Percentiles rank a stretch among this genome's conserved stretches.
These are phyloP conservation scores for Drepana falcataria DNA, from an alignment of 2,888 invertebrate species.

Conservation along the genomic window DNA sequence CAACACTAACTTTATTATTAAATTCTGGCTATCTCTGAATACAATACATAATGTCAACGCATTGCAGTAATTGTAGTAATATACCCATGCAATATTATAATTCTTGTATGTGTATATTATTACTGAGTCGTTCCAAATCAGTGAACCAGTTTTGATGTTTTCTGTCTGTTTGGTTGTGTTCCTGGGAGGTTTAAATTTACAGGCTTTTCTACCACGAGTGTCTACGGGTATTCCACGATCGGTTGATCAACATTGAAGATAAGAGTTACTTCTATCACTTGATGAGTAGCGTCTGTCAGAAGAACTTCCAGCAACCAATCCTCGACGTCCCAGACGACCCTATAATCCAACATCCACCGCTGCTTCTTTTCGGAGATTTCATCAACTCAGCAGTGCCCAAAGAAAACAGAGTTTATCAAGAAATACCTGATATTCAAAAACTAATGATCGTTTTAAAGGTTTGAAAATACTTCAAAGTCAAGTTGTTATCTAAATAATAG, in stretches of 20 bases:
- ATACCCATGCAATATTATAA: no score
- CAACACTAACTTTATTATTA: no score
- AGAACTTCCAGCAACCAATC: constrained; percentile 80
- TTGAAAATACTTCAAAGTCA: neutral
- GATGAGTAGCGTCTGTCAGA: constrained; percentile 82
- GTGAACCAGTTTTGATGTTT: no score
- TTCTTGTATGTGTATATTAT: no score
- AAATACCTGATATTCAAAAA: constrained; percentile 86
- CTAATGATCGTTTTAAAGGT: constrained; percentile 85
- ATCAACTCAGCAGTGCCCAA: constrained; percentile 85
- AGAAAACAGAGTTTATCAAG: constrained; percentile 88
- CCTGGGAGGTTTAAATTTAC: constrained; percentile 14
- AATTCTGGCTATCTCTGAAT: no score
- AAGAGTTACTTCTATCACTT: constrained; percentile 87
- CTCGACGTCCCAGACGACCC: constrained; percentile 79
- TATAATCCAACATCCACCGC: constrained; percentile 80
- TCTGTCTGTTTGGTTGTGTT: no score
- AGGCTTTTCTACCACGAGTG: constrained; percentile 96
- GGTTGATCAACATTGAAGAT: constrained; percentile 89
- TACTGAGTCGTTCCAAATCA: no score
- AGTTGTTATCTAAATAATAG: no score
- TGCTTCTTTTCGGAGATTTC: constrained; percentile 92
- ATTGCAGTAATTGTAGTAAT: no score
- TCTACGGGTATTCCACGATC: constrained; percentile 93
- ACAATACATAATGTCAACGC: no score